Percentiles rank a stretch among this genome's conserved stretches.
These are phyloP conservation scores for Therioaphis trifolii DNA, from an alignment of 2,888 invertebrate species.

Conservation along the genomic window DNA sequence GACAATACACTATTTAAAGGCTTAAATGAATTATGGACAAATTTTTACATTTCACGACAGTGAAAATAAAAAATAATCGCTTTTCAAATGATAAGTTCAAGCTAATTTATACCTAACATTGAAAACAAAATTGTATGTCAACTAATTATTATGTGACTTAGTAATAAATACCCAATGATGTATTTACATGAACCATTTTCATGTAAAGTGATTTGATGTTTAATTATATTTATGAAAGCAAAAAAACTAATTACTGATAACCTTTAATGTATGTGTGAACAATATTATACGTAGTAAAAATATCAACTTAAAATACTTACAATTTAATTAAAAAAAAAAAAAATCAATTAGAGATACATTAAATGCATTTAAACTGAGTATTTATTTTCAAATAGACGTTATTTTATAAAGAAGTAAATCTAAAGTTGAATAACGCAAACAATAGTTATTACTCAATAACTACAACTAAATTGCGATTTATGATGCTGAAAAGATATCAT, in stretches of 20 bases:
- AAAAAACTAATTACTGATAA: neutral
- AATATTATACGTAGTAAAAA: neutral
- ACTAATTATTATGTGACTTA: neutral
- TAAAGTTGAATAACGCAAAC: neutral
- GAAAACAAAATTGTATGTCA: neutral
- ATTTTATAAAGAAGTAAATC: slow-evolving; percentile 13
- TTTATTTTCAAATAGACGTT: slow-evolving; percentile 20
- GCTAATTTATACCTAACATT: neutral
- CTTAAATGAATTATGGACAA: neutral
- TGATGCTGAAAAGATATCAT: slow-evolving; percentile 22
- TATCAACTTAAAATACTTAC: neutral
- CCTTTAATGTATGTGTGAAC: slow-evolving; percentile 1
- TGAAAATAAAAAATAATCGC: too few species aligned
- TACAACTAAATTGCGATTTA: neutral
- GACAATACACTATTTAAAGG: neutral
- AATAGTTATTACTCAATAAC: too few species aligned
- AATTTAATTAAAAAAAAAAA: too few species aligned
- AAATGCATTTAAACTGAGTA: neutral
- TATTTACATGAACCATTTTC: neutral
- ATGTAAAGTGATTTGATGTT: neutral
- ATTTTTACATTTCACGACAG: neutral
- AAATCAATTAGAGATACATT: slow-evolving; percentile 3
- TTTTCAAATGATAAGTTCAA: too few species aligned
- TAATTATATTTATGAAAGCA: neutral
- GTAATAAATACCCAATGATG: neutral